Conservation (phyloP, 2,797 vertebrate species). For the Telmatherina bonti region DNA sequence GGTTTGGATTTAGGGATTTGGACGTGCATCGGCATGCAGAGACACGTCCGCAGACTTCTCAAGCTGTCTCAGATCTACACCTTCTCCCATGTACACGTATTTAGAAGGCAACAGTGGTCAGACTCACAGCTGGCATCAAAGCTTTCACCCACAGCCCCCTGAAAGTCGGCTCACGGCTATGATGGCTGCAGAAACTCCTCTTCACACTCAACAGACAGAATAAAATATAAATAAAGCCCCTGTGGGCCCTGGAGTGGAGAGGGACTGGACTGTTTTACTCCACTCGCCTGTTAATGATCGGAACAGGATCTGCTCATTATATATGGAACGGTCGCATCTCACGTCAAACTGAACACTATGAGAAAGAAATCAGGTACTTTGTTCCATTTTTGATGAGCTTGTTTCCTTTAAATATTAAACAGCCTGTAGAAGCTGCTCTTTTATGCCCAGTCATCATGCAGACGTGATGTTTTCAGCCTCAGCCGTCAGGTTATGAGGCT, state of each 20-base stretch:
- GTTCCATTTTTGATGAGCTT: too few relatives aligned
- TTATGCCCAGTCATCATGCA: too few relatives aligned
- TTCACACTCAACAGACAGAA: slow-evolving; percentile 19
- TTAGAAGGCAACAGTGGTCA: slow-evolving; percentile 46
- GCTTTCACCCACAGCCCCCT: slow-evolving; percentile 48
- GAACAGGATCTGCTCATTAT: too few relatives aligned
- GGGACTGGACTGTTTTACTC: background rate
- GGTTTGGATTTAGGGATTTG: slow-evolving; percentile 7
- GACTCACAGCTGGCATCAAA: slow-evolving; percentile 72
- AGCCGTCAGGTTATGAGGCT: too few relatives aligned
- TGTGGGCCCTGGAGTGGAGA: slow-evolving; percentile 6
- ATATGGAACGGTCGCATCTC: too few relatives aligned
- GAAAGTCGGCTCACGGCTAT: slow-evolving; percentile 52
- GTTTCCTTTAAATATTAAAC: too few relatives aligned
- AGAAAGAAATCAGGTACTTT: too few relatives aligned
- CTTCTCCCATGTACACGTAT: slow-evolving; percentile 10
- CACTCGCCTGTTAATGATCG: too few relatives aligned
- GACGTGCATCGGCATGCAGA: slow-evolving; percentile 21
- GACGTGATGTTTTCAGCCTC: too few relatives aligned
- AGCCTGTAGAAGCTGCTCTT: too few relatives aligned
- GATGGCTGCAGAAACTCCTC: slow-evolving; percentile 44
- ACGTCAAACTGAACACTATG: too few relatives aligned
- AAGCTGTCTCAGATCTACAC: slow-evolving; percentile 8
- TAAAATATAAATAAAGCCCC: slow-evolving; percentile 8
- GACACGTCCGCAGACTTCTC: slow-evolving; percentile 25